A percentile compares a stretch with the other conserved stretches of the same genome.
Evolutionary conservation across 2,797 vertebrate species (phyloP).

Genomic region (Urocyon cinereoargenteus): DNA sequence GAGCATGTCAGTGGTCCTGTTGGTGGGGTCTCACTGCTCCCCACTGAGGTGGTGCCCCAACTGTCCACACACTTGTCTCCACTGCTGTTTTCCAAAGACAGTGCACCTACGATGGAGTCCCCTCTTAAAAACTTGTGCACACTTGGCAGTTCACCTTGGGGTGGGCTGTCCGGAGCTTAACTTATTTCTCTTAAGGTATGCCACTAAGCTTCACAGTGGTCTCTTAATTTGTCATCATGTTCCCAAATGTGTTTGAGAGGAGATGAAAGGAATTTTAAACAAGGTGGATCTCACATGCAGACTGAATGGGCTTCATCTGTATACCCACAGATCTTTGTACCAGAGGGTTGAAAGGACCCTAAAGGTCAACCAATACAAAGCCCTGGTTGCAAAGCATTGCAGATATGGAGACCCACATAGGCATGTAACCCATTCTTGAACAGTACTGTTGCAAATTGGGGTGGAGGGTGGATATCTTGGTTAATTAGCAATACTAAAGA

Average conservation of each 20-base stretch:
- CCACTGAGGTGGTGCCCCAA: neutral
- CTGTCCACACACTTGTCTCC: neutral
- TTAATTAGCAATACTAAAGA: neutral
- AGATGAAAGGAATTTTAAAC: constrained; percentile 17
- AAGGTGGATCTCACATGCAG: neutral
- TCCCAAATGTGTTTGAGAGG: neutral
- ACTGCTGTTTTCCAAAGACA: neutral
- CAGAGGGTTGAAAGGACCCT: neutral
- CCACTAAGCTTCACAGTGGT: neutral
- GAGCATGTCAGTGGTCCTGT: neutral
- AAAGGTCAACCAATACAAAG: neutral
- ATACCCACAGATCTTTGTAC: neutral
- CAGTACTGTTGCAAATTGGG: neutral
- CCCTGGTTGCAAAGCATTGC: neutral
- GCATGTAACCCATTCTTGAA: neutral
- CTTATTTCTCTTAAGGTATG: neutral
- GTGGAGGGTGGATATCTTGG: neutral
- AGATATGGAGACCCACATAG: neutral
- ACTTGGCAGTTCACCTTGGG: neutral
- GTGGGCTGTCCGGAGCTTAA: neutral
- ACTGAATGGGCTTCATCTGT: neutral
- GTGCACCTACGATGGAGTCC: neutral
- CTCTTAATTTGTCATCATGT: neutral
- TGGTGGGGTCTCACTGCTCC: neutral
- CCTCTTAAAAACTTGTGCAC: neutral